These are phyloP conservation scores for Cordilura impudica DNA, from an alignment of 2,888 invertebrate genomes.

Conservation along the genomic window DNA sequence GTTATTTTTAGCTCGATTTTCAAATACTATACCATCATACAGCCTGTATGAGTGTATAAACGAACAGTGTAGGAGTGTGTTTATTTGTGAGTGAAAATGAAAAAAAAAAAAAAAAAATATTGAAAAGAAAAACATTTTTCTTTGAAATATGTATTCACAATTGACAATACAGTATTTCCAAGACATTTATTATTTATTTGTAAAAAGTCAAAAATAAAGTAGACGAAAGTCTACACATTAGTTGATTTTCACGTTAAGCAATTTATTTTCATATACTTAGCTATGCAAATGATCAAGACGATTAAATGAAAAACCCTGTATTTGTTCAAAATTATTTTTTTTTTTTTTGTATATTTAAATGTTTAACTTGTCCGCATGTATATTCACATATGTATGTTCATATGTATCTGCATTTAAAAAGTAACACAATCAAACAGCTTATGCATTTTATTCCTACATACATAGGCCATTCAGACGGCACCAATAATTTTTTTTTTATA, in stretches of 20 bases:
- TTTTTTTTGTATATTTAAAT: slow-evolving; percentile 2
- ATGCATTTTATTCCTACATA: slow-evolving; percentile 54
- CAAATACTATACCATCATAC: neutral
- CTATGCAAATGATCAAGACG: too few relatives aligned
- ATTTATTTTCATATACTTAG: too few relatives aligned
- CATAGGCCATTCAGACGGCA: slow-evolving; percentile 63
- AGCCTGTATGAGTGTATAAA: neutral
- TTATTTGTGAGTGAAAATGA: neutral
- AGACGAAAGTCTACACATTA: neutral
- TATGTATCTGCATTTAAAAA: slow-evolving; percentile 43
- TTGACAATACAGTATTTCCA: neutral
- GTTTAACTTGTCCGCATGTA: neutral
- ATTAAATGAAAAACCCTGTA: neutral
- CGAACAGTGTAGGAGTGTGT: neutral
- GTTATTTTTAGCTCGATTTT: slow-evolving; percentile 25
- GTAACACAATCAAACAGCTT: slow-evolving; percentile 43
- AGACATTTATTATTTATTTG: neutral
- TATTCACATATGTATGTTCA: slow-evolving; percentile 2
- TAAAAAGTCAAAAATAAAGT: too few relatives aligned
- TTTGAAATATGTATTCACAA: neutral
- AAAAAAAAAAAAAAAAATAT: neutral
- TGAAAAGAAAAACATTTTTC: neutral
- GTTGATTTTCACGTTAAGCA: neutral
- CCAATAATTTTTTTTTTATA: slow-evolving; percentile 56
- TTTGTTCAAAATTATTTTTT: slow-evolving; percentile 4